A percentile compares a stretch with the other conserved stretches of the same genome.
Evolutionary conservation across 2,113 vertebrate genomes (phyloP).

Genomic region (Epinephelus cyanopodus): DNA sequence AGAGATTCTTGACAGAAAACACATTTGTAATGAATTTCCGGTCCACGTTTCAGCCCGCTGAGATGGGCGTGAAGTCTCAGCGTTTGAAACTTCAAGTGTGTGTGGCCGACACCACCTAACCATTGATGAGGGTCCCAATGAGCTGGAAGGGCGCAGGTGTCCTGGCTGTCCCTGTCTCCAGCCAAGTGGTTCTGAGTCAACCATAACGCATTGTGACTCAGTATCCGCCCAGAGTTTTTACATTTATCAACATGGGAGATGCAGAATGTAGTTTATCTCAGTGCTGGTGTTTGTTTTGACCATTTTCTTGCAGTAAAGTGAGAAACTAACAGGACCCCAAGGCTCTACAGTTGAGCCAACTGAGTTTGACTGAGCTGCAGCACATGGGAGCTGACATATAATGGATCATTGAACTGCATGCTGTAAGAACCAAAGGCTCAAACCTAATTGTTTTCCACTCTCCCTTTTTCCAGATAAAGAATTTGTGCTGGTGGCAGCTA

Average conservation of each 20-base stretch:
- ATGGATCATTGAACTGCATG: slow-evolving; percentile 31
- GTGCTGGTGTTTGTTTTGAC: slow-evolving; percentile 27
- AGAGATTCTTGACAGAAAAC: slow-evolving; percentile 30
- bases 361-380: slow-evolving; percentile 13
- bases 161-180: not conserved
- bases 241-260: slow-evolving; percentile 26
- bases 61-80: slow-evolving; percentile 3
- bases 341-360: slow-evolving; percentile 20
- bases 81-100: not conserved
- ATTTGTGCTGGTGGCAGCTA: not conserved
- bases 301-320: slow-evolving; percentile 34
- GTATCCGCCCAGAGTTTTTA: slow-evolving; percentile 3
- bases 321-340: slow-evolving; percentile 31
- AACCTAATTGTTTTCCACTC: slow-evolving; percentile 44
- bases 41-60: not conserved
- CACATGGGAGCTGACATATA: slow-evolving; percentile 39
- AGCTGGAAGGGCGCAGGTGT: slow-evolving; percentile 49
- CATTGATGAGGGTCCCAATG: slow-evolving; percentile 23
- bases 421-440: slow-evolving; percentile 5
- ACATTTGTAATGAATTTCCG: slow-evolving; percentile 25
- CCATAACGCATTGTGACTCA: slow-evolving; percentile 15
- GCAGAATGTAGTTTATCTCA: slow-evolving; percentile 31
- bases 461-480: slow-evolving; percentile 5
- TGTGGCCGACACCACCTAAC: slow-evolving; percentile 17
- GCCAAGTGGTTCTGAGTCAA: slow-evolving; percentile 29